Conservation (phyloP, 30 jellyfish, hydroid and myxozoan species). For the Hydractinia echinata region DNA sequence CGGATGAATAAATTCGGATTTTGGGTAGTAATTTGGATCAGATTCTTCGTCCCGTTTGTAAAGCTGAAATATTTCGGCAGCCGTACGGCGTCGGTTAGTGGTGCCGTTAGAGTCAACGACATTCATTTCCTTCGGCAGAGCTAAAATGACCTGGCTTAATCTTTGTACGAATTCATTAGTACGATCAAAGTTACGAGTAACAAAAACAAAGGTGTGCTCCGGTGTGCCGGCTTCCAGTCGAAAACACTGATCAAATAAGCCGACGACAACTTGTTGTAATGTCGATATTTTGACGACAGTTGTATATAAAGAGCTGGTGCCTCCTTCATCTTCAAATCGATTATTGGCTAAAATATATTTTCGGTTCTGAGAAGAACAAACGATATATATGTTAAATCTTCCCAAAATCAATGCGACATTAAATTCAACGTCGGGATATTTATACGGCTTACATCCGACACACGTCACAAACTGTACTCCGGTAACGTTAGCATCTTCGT, state of each 20-base stretch:
- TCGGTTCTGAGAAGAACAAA: slow-evolving; percentile 40
- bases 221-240: slow-evolving; percentile 78
- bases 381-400: slow-evolving; percentile 37
- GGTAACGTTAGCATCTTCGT: slow-evolving; percentile 40
- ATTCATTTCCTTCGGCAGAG: slow-evolving; percentile 29
- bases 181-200: slow-evolving; percentile 66
- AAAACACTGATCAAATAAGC: slow-evolving; percentile 74
- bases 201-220: slow-evolving; percentile 54
- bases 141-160: slow-evolving; percentile 53
- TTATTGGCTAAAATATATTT: slow-evolving; percentile 31
- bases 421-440: slow-evolving; percentile 51
- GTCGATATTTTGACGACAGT: slow-evolving; percentile 28
- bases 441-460: slow-evolving; percentile 61
- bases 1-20: slow-evolving; percentile 72
- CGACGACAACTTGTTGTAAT: slow-evolving; percentile 76
- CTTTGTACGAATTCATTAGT: slow-evolving; percentile 59
- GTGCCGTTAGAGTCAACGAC: slow-evolving; percentile 5
- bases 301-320: slow-evolving; percentile 44
- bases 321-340: slow-evolving; percentile 43
- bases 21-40: slow-evolving; percentile 44
- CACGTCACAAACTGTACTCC: slow-evolving; percentile 47
- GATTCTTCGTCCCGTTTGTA: slow-evolving; percentile 61
- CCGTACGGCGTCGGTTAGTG: slow-evolving; percentile 9
- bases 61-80: slow-evolving; percentile 50
- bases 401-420: slow-evolving; percentile 48